Evolutionary conservation across 2,888 invertebrate species (phyloP).

Genomic region (Drosophila monieri): DNA sequence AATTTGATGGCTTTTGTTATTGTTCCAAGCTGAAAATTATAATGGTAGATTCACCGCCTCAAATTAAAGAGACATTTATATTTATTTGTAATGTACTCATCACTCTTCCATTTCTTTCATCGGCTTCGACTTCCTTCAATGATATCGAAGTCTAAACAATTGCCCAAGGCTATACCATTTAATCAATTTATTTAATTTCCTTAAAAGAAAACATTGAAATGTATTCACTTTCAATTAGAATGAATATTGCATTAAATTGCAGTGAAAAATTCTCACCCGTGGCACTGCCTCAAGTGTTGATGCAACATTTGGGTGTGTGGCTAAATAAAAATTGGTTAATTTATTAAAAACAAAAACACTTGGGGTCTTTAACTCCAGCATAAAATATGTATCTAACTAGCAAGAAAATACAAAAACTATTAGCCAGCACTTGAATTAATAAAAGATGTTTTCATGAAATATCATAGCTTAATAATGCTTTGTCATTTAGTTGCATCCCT

Average conservation of each 20-base stretch:
- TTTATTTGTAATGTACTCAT: neutral
- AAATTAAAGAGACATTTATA: neutral
- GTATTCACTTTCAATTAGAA: neutral
- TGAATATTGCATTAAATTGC: neutral
- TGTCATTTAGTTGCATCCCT: no score
- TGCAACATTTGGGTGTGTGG: slow-evolving; percentile 19
- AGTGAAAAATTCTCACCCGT: neutral
- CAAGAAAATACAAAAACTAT: no score
- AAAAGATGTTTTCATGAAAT: no score
- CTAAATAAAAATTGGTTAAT: slow-evolving; percentile 22
- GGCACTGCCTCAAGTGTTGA: neutral
- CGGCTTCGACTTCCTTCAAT: neutral
- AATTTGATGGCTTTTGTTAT: slow-evolving; percentile 35
- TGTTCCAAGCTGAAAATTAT: neutral
- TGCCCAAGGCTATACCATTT: slow-evolving; percentile 13
- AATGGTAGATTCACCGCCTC: neutral
- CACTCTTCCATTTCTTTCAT: neutral
- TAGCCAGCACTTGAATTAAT: no score
- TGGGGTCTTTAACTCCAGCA: no score
- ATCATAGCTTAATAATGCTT: no score
- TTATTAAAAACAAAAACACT: slow-evolving; percentile 4
- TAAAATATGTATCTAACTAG: no score
- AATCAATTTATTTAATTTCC: slow-evolving; percentile 23
- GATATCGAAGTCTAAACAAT: slow-evolving; percentile 27
- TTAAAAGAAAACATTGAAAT: slow-evolving; percentile 11